These are phyloP conservation scores for Tylochromis polylepis DNA, from an alignment of 2,113 vertebrate species.

Conservation along the genomic window DNA sequence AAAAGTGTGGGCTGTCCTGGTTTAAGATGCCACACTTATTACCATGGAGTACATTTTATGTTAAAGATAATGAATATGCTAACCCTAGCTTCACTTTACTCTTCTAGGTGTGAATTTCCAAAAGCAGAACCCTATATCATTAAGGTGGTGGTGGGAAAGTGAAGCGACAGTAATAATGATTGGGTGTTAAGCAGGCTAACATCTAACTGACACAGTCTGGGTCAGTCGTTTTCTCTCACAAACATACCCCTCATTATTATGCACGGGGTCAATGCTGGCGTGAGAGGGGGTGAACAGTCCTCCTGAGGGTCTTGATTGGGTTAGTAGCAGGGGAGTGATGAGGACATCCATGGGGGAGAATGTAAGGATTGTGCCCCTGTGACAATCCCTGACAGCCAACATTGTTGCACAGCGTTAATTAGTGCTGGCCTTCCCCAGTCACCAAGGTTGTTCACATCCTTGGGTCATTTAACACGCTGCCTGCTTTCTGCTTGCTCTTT, in stretches of 20 bases:
- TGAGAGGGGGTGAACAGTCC: constrained; percentile 42
- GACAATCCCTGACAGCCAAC: constrained; percentile 47
- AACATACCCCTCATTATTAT: constrained; percentile 50
- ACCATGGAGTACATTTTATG: neutral
- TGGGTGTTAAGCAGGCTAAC: constrained; percentile 31
- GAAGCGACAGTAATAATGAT: constrained; percentile 33
- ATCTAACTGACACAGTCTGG: constrained; percentile 47
- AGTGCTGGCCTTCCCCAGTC: constrained; percentile 73
- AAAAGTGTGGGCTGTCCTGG: neutral
- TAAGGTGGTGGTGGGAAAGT: neutral
- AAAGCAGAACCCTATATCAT: constrained; percentile 38
- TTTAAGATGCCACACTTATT: neutral
- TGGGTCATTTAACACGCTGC: constrained; percentile 71
- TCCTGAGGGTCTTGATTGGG: constrained; percentile 29
- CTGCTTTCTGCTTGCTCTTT: constrained; percentile 73
- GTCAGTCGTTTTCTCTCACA: constrained; percentile 10
- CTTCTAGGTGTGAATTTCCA: constrained; percentile 23
- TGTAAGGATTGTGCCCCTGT: constrained; percentile 55
- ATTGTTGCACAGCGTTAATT: constrained; percentile 67
- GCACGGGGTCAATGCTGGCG: constrained; percentile 32
- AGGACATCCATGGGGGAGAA: constrained; percentile 57
- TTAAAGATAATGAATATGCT: neutral
- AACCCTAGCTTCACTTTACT: neutral
- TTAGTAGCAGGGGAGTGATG: constrained; percentile 39
- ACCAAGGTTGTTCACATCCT: constrained; percentile 73